phyloP scores from a whole-genome alignment of 2,797 vertebrate genomes.

The Neosilurus mollespiculum region DNA sequence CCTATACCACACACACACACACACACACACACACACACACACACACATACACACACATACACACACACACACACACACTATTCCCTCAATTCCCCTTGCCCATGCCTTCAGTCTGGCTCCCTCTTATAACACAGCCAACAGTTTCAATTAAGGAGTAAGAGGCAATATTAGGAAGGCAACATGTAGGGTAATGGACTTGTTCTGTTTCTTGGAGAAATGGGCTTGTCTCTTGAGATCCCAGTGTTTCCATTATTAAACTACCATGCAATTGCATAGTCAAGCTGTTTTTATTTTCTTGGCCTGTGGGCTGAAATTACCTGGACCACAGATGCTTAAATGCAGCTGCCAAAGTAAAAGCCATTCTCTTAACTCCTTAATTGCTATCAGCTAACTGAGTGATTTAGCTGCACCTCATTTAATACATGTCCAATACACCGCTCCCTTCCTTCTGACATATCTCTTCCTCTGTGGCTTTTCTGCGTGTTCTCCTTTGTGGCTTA shows the following conservation, averaged over 20 bases:
- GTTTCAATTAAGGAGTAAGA: conserved; percentile 71
- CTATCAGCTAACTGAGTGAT: conserved; percentile 47
- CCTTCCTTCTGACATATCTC: conserved; percentile 20
- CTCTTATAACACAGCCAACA: conserved; percentile 60
- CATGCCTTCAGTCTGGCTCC: conserved; percentile 49
- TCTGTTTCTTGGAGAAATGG: conserved; percentile 67
- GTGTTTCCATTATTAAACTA: conserved; percentile 73
- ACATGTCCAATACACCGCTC: conserved; percentile 24
- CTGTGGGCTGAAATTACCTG: conserved; percentile 68
- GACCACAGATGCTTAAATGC: conserved; percentile 60
- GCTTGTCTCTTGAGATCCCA: conserved; percentile 63
- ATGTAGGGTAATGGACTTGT: conserved; percentile 73
- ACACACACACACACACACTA: neutral
- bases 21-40: neutral
- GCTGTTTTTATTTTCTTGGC: conserved; percentile 62
- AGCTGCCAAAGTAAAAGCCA: conserved; percentile 49
- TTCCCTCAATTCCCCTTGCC: neutral
- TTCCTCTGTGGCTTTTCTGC: neutral
- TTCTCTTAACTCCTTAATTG: conserved; percentile 57
- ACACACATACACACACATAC: neutral
- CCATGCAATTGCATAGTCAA: conserved; percentile 55
- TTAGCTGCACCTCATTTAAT: conserved; percentile 44
- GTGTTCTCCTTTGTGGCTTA: conserved; percentile 1
- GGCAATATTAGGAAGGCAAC: conserved; percentile 67
- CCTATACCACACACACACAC: neutral